Conservation (phyloP, 2,888 invertebrate species). For the Alviniconcha strummeri region DNA sequence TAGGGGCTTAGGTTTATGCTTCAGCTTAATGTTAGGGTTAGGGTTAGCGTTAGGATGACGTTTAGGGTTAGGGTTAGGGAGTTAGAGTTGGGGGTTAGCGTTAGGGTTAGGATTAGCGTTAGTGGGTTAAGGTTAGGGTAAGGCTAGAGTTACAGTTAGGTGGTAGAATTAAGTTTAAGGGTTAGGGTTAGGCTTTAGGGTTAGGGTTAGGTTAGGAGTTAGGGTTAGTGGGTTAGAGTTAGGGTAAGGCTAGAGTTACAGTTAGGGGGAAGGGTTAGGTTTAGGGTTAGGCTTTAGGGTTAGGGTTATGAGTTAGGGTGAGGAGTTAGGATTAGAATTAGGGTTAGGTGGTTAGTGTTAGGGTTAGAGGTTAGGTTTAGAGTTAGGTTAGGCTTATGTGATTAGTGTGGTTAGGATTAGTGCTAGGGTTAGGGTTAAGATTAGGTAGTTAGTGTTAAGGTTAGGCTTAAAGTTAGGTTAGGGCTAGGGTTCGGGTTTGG, state of each 20-base stretch:
- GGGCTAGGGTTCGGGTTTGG: no score
- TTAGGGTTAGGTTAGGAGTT: not conserved
- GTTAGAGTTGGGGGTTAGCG: not conserved
- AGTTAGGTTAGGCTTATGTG: not conserved
- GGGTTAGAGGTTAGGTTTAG: not conserved
- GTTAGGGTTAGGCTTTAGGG: not conserved
- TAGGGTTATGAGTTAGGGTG: no score
- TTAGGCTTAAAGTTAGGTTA: no score
- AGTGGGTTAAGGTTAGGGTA: not conserved
- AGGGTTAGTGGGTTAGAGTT: not conserved
- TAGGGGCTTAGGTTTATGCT: not conserved
- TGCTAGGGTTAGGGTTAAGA: not conserved
- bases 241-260: not conserved
- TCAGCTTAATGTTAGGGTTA: not conserved
- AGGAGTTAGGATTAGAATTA: no score
- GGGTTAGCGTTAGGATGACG: not conserved
- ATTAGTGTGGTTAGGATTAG: no score
- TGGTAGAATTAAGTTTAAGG: not conserved
- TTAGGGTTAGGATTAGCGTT: not conserved
- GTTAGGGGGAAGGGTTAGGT: not conserved
- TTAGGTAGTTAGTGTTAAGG: no score
- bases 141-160: not conserved
- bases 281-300: no score
- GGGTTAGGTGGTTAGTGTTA: not conserved
- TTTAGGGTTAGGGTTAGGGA: not conserved